Conservation (phyloP, 2,797 vertebrate genomes). For the Lacerta bilineata region DNA sequence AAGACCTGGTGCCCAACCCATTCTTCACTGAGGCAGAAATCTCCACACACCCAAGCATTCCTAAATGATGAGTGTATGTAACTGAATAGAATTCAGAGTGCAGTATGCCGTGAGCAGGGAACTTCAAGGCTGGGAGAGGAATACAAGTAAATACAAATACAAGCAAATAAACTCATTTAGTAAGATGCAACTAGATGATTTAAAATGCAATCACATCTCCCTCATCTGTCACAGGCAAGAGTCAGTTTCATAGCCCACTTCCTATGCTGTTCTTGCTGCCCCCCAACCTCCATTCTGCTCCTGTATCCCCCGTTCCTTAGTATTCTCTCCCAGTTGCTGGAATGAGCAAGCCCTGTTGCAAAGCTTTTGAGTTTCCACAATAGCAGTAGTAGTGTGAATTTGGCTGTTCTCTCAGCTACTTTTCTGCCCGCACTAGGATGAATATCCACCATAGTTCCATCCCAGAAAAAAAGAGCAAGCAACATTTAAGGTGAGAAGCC, state of each 20-base stretch:
- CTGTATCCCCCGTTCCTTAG: background rate
- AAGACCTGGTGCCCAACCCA: background rate
- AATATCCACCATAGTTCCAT: background rate
- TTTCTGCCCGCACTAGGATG: background rate
- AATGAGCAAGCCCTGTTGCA: background rate
- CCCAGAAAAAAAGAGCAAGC: too few relatives aligned
- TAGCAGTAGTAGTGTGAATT: background rate
- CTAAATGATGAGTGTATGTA: background rate
- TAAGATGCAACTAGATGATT: background rate
- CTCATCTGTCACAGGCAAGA: background rate
- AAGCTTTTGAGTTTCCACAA: background rate
- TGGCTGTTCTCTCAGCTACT: background rate
- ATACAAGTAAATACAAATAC: background rate
- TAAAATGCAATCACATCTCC: background rate
- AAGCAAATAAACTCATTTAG: background rate
- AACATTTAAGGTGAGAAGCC: background rate
- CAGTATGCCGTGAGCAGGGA: background rate
- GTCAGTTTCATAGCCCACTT: background rate
- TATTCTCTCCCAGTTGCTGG: background rate
- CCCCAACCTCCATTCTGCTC: background rate
- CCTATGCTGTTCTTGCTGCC: background rate
- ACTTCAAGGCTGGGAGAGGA: background rate
- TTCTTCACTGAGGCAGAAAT: background rate
- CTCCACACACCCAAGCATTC: conserved; percentile 23
- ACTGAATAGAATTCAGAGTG: background rate